phyloP scores from a whole-genome alignment of 1,140 invertebrate genomes.

The Caenorhabditis brenneri region DNA sequence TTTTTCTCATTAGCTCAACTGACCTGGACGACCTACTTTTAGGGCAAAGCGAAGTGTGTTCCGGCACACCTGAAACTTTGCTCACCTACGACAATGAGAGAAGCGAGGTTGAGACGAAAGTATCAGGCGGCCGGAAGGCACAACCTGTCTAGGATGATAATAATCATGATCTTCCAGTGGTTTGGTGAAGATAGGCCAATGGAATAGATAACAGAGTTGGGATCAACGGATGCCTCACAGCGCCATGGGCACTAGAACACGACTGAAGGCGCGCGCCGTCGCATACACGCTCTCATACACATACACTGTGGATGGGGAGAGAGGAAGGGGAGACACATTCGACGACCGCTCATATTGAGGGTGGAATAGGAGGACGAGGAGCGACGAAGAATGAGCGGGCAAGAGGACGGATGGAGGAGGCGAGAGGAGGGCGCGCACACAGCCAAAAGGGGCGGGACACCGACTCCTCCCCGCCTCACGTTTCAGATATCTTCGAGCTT shows the following conservation, averaged over 20 bases:
- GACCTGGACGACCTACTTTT: background rate
- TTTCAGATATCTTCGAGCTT: conserved; percentile 27
- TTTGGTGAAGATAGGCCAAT: background rate
- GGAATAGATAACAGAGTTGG: background rate
- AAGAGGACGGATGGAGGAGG: conserved; percentile 37
- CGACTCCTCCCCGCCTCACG: conserved; percentile 20
- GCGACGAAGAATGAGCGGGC: conserved; percentile 42
- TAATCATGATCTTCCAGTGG: background rate
- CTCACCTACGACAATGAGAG: conserved; percentile 52
- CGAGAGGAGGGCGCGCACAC: conserved; percentile 27
- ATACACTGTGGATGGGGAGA: conserved; percentile 21
- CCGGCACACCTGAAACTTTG: conserved; percentile 61
- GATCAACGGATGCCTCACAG: background rate
- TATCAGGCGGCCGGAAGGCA: conserved; percentile 44
- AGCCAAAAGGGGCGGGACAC: conserved; percentile 31
- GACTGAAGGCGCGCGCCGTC: conserved; percentile 29
- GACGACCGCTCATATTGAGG: conserved; percentile 42
- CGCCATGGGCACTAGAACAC: conserved; percentile 29
- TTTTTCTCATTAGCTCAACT: background rate
- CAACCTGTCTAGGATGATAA: background rate
- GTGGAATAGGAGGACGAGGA: conserved; percentile 42
- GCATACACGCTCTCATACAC: conserved; percentile 18
- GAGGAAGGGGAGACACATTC: conserved; percentile 25
- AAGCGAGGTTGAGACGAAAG: conserved; percentile 56
- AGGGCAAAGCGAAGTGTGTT: conserved; percentile 16